Evolutionary conservation across 2,113 vertebrate genomes (phyloP), one percentile per base, ranked within the genome.

Genomic region (Pterocles orientalis): DNA sequence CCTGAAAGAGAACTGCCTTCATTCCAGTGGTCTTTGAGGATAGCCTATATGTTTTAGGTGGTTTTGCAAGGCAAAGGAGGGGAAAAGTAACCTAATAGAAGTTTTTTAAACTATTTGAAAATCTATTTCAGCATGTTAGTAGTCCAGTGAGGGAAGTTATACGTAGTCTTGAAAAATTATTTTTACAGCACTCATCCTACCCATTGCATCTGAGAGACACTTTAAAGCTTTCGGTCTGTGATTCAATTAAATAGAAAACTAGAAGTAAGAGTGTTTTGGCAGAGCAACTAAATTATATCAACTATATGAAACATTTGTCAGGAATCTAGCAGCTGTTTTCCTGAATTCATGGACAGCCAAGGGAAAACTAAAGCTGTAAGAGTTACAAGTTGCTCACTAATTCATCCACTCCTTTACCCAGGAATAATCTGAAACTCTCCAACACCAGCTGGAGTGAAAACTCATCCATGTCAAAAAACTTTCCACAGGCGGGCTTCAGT

Each of bases 271-370:
- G n/a, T 18, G 39, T 94, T 91, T 95, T 96, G 95, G 93, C 94
- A 95, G 50, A 13, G 70, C 94, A 95, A 82, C 66, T 84, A 76
- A 93, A 90, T 95, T 88, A 61, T 93, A 90, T 91, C 86, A 92
- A 45, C 92, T 88, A 64, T 90, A 76, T 90, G 89, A 94, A 94
- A 86, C 51, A 51, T 75, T 95, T 86, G 73, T 91, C 82, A 89
- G 72, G 51, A 95, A 60, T 81, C 65, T 93, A 96, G 77, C 95
- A 95, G 92, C 82, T 97, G 93, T 96, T 96, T 96, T 95, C 39
- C 62, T 78, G 79, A 92, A 94, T 94, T 82, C 78, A 47, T 68
- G 66, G 68, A 77, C 68, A 95, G 82, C 41, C 83, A 93, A 31
- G 94, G 92, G 94, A 93, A 94, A 96, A 95, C 57, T 64, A 95